phyloP scores from a whole-genome alignment of 1,140 invertebrate genomes.

The Drosophila parvula region DNA sequence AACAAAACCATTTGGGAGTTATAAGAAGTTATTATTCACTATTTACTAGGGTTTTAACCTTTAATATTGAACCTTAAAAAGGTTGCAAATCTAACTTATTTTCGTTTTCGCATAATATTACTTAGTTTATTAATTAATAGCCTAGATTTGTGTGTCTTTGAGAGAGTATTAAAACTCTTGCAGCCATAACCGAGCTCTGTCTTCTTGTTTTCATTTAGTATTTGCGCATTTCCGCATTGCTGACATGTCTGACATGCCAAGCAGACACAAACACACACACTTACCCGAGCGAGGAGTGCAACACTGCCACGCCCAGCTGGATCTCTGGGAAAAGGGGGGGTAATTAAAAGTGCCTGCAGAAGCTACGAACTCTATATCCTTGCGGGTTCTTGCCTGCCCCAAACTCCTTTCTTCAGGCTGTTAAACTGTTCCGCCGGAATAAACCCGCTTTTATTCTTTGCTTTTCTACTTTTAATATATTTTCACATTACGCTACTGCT shows the following conservation, averaged over 20 bases:
- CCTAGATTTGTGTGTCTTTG: neutral
- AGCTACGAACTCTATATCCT: conserved; percentile 2
- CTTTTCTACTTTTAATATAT: conserved; percentile 13
- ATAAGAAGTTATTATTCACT: neutral
- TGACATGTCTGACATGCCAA: conserved; percentile 75
- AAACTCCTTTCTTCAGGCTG: conserved; percentile 29
- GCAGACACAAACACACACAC: conserved; percentile 27
- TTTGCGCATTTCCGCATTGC: conserved; percentile 81
- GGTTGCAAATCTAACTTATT: neutral
- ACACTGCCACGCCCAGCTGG: conserved; percentile 37
- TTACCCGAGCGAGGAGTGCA: conserved; percentile 16
- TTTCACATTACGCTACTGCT: conserved; percentile 15
- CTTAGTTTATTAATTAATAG: neutral
- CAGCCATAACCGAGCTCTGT: neutral
- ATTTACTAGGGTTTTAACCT: too few relatives aligned
- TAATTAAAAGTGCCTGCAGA: conserved; percentile 72
- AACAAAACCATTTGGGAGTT: neutral
- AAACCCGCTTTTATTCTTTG: conserved; percentile 13
- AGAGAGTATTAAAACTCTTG: neutral
- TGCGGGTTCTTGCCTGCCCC: neutral
- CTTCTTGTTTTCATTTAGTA: conserved; percentile 68
- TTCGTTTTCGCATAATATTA: neutral
- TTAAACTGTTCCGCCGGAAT: conserved; percentile 31
- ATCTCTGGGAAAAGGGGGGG: conserved; percentile 52
- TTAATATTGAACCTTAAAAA: too few relatives aligned